Conservation (phyloP, 2,797 vertebrate species). For the Paratrypauchen microcephalus region DNA sequence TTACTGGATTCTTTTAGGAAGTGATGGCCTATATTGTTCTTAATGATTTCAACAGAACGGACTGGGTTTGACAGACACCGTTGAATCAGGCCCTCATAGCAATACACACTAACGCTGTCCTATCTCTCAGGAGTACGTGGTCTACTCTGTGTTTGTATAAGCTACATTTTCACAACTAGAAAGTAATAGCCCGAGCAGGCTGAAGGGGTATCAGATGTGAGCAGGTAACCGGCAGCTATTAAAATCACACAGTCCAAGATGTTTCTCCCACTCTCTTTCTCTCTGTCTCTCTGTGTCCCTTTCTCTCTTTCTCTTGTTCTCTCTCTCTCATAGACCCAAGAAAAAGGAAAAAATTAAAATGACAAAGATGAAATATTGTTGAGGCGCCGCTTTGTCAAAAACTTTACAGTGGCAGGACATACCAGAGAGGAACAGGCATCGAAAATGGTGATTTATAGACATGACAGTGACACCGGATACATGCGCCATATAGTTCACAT, state of each 20-base stretch:
- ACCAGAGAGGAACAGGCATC: constrained; percentile 40
- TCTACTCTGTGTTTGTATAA: constrained; percentile 74
- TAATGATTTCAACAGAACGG: constrained; percentile 80
- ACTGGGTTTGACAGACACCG: constrained; percentile 70
- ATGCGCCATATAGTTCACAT: background rate
- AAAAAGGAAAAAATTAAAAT: constrained; percentile 33
- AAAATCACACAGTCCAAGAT: constrained; percentile 65
- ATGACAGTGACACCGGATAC: constrained; percentile 47
- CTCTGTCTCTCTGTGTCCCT: background rate
- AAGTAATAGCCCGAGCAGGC: constrained; percentile 75
- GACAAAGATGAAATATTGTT: constrained; percentile 53
- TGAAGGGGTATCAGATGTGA: constrained; percentile 72
- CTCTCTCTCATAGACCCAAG: constrained; percentile 20
- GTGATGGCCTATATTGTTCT: constrained; percentile 73
- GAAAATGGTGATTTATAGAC: constrained; percentile 53
- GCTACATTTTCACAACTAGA: constrained; percentile 82
- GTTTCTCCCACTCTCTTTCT: constrained; percentile 18
- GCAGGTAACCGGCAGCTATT: constrained; percentile 77
- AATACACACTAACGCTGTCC: constrained; percentile 32
- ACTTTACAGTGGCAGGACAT: constrained; percentile 44
- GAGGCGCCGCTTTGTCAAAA: constrained; percentile 55
- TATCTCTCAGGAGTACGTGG: constrained; percentile 65
- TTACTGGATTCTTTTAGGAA: constrained; percentile 64
- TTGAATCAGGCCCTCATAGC: constrained; percentile 58
- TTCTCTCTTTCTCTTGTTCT: background rate